phyloP scores from a whole-genome alignment of 2,113 vertebrate species.

The Callithrix jacchus region DNA sequence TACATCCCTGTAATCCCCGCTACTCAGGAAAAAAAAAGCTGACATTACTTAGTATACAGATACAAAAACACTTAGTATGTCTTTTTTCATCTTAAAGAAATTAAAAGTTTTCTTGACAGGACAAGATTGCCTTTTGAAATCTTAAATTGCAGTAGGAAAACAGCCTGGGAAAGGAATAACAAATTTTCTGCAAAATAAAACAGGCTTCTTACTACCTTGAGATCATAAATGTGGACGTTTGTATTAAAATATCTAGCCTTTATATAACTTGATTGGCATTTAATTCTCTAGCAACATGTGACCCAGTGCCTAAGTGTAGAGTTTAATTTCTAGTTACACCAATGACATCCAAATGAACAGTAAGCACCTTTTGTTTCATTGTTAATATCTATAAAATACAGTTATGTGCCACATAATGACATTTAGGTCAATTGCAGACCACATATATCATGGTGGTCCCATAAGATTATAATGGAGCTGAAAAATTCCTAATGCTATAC shows the following conservation, averaged over 20 bases:
- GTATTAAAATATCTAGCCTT: neutral
- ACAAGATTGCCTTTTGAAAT: neutral
- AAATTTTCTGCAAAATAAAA: neutral
- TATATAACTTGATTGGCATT: neutral
- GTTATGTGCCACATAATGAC: neutral
- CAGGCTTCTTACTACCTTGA: neutral
- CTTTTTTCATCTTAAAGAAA: constrained; percentile 23
- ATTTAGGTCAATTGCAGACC: neutral
- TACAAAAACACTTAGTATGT: neutral
- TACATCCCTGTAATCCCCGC: too few species aligned
- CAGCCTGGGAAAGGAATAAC: neutral
- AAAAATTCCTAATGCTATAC: neutral
- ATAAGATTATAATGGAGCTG: neutral
- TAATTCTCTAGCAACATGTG: constrained; percentile 19
- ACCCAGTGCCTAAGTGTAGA: neutral
- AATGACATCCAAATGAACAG: neutral
- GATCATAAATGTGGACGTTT: neutral
- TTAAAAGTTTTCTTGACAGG: neutral
- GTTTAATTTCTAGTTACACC: neutral
- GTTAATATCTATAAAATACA: neutral
- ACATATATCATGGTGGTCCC: neutral
- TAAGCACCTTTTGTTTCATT: neutral
- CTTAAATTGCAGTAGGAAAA: neutral
- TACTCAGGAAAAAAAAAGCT: neutral
- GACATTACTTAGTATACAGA: neutral